These are phyloP conservation scores for Megalops atlanticus DNA, from an alignment of 2,113 vertebrate species.

Conservation along the genomic window DNA sequence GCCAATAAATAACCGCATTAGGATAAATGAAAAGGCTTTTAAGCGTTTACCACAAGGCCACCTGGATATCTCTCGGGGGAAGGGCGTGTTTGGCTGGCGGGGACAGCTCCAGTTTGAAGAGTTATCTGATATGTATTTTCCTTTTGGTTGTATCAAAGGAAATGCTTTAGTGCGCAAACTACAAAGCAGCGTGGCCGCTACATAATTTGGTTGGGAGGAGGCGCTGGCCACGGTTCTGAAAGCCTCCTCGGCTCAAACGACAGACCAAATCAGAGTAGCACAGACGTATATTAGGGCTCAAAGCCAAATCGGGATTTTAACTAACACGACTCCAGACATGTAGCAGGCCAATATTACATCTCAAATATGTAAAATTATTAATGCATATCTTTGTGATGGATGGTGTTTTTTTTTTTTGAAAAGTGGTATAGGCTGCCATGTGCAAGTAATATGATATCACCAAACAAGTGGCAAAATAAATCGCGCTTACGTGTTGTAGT, in stretches of 20 bases:
- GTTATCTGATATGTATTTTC: slow-evolving; percentile 19
- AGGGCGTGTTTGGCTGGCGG: slow-evolving; percentile 38
- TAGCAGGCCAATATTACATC: too few species aligned
- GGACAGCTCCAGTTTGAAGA: slow-evolving; percentile 24
- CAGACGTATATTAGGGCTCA: neutral
- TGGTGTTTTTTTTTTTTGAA: too few species aligned
- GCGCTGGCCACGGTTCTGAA: slow-evolving; percentile 48
- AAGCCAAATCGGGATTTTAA: neutral
- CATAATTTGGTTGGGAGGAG: neutral
- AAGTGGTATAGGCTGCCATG: too few species aligned
- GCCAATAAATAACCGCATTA: slow-evolving; percentile 79
- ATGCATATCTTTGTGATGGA: too few species aligned
- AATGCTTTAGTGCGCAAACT: slow-evolving; percentile 3
- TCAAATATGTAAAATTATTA: too few species aligned
- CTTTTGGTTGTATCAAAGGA: neutral
- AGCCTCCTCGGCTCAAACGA: neutral
- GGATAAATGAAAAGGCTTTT: slow-evolving; percentile 80
- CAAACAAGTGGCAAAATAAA: neutral
- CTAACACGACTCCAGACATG: neutral
- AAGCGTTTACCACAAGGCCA: slow-evolving; percentile 69
- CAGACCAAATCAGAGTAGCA: neutral
- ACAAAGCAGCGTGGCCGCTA: neutral
- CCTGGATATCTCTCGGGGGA: slow-evolving; percentile 65
- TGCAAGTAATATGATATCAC: too few species aligned
- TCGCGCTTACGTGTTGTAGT: neutral